phyloP scores from a whole-genome alignment of 2,797 vertebrate genomes.

The Onychomys torridus region DNA sequence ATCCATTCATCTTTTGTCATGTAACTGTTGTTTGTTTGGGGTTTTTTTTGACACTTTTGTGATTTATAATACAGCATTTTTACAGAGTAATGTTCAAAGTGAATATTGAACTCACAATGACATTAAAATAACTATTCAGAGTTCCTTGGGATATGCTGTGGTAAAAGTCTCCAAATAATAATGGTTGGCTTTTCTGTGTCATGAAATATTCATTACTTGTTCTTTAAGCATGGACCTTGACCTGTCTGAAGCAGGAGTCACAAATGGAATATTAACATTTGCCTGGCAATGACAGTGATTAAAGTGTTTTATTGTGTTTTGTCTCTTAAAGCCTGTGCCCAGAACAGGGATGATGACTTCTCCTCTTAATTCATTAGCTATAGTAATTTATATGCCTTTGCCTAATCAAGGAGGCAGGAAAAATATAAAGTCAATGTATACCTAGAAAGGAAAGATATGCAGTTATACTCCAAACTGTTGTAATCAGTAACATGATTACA shows the following conservation, averaged over 20 bases:
- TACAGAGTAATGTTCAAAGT: neutral
- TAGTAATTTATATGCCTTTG: neutral
- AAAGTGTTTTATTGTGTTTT: neutral
- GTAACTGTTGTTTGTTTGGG: neutral
- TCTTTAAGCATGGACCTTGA: neutral
- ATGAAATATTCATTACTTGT: neutral
- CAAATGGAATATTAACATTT: neutral
- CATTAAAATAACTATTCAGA: neutral
- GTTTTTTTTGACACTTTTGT: neutral
- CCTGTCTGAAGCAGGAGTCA: neutral
- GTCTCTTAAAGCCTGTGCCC: neutral
- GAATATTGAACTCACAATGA: neutral
- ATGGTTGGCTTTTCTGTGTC: neutral
- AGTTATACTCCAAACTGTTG: neutral
- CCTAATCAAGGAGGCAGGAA: neutral
- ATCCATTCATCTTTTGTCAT: neutral
- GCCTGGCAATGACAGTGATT: neutral
- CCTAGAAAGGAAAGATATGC: neutral
- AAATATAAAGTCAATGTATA: neutral
- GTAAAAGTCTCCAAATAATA: neutral
- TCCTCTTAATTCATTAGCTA: neutral
- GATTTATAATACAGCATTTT: neutral
- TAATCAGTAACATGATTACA: neutral
- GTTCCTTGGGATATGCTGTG: neutral
- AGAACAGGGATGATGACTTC: neutral